Evolutionary conservation across 2,113 vertebrate species (phyloP).

Genomic region (Mystacornis crossleyi): DNA sequence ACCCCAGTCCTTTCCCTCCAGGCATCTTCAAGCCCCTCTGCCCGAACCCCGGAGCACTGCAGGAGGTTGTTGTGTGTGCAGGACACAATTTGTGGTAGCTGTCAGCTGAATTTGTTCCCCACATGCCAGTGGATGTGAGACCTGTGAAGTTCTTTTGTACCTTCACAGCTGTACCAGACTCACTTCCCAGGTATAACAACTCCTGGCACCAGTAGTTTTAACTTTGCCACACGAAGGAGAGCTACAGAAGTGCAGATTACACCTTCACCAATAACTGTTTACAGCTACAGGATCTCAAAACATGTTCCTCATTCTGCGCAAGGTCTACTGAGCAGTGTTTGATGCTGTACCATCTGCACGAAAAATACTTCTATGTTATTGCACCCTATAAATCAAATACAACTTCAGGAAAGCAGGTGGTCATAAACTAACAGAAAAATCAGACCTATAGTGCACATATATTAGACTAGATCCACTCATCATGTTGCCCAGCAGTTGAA

Average conservation of each 20-base stretch:
- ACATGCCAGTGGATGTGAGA: not conserved
- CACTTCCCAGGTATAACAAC: not conserved
- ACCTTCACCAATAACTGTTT: not conserved
- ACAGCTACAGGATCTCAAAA: not conserved
- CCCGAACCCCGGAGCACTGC: not conserved
- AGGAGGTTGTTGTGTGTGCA: not conserved
- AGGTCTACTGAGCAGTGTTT: not conserved
- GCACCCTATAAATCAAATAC: conserved; percentile 27
- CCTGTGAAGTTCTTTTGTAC: not conserved
- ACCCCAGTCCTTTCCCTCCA: not conserved
- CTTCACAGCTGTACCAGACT: not conserved
- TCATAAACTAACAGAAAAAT: conserved; percentile 39
- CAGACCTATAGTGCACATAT: not conserved
- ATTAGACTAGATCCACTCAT: conserved; percentile 5
- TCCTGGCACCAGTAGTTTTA: not conserved
- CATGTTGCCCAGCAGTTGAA: not conserved
- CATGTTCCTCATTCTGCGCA: not conserved
- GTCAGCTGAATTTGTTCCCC: not conserved
- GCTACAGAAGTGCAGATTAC: not conserved
- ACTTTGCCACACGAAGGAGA: not conserved
- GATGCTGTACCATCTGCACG: not conserved
- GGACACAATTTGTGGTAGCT: accelerated
- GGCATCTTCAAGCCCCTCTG: not conserved
- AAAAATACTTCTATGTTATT: not conserved
- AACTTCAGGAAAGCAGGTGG: not conserved